Evolutionary conservation across 2,113 vertebrate genomes (phyloP), one percentile per base, ranked within the genome.

Genomic region (Pelvicachromis taeniatus): DNA sequence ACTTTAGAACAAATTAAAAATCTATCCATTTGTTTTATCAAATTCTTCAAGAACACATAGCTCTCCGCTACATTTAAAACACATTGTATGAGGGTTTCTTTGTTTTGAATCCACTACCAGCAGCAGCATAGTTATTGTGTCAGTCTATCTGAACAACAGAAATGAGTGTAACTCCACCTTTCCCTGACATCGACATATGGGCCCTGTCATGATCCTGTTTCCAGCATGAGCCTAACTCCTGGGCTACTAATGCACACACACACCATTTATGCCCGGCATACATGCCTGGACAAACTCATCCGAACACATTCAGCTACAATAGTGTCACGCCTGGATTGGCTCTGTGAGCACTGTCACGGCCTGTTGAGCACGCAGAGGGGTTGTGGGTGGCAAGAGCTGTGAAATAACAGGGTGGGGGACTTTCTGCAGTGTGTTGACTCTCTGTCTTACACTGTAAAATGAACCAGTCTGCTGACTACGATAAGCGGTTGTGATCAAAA

Each of bases 291-390:
- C 86, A 94, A 90, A 90, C 83, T 80, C 89, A 91, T 86, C 87
- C 79, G 77, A 93, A 92, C 82, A 91, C 93, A 92, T 92, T 86
- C 81, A 70, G 89, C 82, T 70, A 93, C 87, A 94, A 91, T 91
- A 35, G 88, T n/a, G 93, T 94, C 93, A 95, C 89, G 90, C 90
- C 94, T 48, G 61, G 88, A 87, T 86, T 85, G 89, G 79, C 91
- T 91, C 84, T 94, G 88, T 93, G 84, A 88, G 91, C 90, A 86
- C 90, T 85, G 93, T 91, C 86, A 94, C 70, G 91, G 91, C 87
- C 87, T 92, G 93, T 92, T 95, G 93, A 94, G 87, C 94, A 94
- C 85, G 59, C 87, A 90, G 91, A 92, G 92, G 81, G 82, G 81
- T 91, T 94, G 93, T 88, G 88, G 86, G 91, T 92, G 92, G 85